A percentile compares a stretch with the other conserved stretches of the same genome.
These are phyloP conservation scores for Azemiops feae DNA, from an alignment of 2,113 vertebrate species.

Conservation along the genomic window DNA sequence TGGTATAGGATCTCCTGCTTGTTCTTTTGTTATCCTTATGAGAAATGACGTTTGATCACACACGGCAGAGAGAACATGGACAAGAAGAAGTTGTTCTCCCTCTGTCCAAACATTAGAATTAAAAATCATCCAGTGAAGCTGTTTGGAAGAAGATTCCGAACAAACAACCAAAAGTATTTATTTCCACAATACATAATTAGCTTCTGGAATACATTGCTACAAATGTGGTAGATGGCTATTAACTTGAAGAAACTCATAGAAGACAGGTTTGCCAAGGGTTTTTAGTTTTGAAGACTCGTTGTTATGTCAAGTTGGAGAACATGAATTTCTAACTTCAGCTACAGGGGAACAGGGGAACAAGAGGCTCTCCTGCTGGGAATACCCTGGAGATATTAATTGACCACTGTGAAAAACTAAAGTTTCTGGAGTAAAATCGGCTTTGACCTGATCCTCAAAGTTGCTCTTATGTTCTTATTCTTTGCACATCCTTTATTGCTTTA, in stretches of 20 bases:
- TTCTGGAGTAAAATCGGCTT: not conserved
- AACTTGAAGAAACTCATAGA: not conserved
- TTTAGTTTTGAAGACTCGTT: not conserved
- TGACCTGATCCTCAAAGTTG: not conserved
- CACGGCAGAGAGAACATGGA: not conserved
- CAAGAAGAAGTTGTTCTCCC: not conserved
- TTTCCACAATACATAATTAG: not conserved
- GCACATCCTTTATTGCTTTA: not conserved
- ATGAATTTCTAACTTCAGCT: not conserved
- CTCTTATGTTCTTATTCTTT: not conserved
- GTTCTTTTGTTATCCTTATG: not conserved
- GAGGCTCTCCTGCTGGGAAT: not conserved
- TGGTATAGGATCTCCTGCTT: not conserved
- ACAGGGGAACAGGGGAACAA: not conserved
- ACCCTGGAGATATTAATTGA: not conserved
- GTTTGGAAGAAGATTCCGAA: not conserved
- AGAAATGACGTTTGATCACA: not conserved
- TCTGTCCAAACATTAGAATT: not conserved
- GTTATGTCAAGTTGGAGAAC: not conserved
- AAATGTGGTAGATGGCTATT: not conserved
- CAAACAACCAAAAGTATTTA: not conserved
- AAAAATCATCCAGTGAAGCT: not conserved
- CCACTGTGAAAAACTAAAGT: not conserved
- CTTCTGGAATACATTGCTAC: not conserved
- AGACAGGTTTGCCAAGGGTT: not conserved